These are phyloP conservation scores for Centrocercus urophasianus DNA, from an alignment of 2,113 vertebrate genomes.

Conservation along the genomic window DNA sequence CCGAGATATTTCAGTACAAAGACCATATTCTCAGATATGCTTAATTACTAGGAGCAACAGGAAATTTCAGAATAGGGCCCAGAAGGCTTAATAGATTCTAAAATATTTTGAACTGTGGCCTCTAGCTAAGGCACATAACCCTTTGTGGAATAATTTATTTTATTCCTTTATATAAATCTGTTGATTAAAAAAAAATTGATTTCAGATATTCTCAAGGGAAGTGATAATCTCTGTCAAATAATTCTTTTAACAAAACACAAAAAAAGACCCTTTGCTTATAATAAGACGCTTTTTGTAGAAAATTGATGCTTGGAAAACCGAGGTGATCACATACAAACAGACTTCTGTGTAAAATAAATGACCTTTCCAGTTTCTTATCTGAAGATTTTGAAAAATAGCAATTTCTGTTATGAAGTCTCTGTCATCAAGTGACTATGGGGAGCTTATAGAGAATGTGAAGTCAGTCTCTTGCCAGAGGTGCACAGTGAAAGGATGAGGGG, in stretches of 20 bases:
- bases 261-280: neutral
- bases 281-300: neutral
- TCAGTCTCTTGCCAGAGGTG: neutral
- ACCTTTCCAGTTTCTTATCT: neutral
- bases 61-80: neutral
- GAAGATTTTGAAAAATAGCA: neutral
- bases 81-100: neutral
- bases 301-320: neutral
- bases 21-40: neutral
- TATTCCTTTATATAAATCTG: fast-evolving
- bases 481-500: fast-evolving
- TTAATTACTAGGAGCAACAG: neutral
- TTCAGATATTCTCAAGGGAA: neutral
- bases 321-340: neutral
- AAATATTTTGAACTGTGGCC: fast-evolving
- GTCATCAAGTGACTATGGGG: neutral
- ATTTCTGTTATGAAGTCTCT: neutral
- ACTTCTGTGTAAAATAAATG: neutral
- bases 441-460: neutral
- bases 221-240: neutral
- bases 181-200: neutral
- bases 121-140: neutral
- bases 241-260: neutral
- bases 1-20: neutral
- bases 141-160: neutral